Base-by-base conservation (phyloP, 2,888 invertebrate genomes). In the Drosophila nr. perissopoda region DNA sequence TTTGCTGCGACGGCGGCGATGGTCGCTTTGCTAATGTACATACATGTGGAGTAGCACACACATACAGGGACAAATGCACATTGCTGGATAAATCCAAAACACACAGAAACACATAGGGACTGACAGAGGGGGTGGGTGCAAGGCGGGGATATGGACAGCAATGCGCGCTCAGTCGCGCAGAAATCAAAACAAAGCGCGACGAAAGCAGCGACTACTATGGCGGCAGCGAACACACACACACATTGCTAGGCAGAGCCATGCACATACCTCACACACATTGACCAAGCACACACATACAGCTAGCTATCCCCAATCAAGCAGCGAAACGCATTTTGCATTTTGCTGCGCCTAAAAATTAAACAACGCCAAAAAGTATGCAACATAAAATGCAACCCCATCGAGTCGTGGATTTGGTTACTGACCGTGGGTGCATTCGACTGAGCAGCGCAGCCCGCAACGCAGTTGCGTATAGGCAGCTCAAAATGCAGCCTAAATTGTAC, bases 141-240 rank as follows among this genome's bases (percentile, higher is more conserved):
- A 10, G 38, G 56, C 13, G n/a, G 29, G 29, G 38, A 56, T 69
- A 73, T 64, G 68, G 57, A 77, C 74, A 45, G 45, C 45, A 75
- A 76, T 77, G 79, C 73, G 83, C 81, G 79, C 83, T 78, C 80
- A 80, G 83, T 78, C 86, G 81, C 89, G 90, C 56, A 89, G 87
- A 85, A 88, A 90, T 89, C 90, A 90, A 87, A 90, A 89, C 90
- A 88, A 87, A 90, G 82, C 89, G 87, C 82, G 78, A 75, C 80
- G 77, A 84, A 78, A 78, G 69, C 71, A 76, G 70, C 59, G 57
- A 45, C 59, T 53, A 33, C 65, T 64, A 63, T 64, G 63, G 66
- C 72, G 42, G 71, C 64, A 52, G 62, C 67, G 71, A 66, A 66
- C 45, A 63, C 57, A 67, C 62, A 66, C 45, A 63, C 1, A 73